Percentiles rank a stretch among this genome's conserved stretches.
Evolutionary conservation across 2,888 invertebrate species (phyloP).

Genomic region (Orthosia incerta): DNA sequence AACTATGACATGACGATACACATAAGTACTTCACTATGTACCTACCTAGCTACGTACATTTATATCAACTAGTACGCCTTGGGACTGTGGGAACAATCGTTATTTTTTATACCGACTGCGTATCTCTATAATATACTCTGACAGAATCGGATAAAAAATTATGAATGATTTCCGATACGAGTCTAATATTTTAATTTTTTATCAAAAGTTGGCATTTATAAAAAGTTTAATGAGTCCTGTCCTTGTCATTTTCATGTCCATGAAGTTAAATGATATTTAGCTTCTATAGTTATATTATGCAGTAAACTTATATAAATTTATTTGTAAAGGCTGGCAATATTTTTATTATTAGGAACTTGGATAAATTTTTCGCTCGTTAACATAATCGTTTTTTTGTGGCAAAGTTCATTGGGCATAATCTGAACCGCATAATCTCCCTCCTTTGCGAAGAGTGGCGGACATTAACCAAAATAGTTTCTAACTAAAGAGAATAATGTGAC

Average conservation of each 20-base stretch:
- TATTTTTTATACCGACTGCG: slow-evolving; percentile 50
- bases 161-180: slow-evolving; percentile 29
- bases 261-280: neutral
- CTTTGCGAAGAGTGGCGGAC: too few relatives aligned
- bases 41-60: slow-evolving; percentile 46
- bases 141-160: slow-evolving; percentile 41
- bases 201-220: slow-evolving; percentile 20
- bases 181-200: slow-evolving; percentile 18
- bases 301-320: too few relatives aligned
- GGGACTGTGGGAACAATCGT: slow-evolving; percentile 60
- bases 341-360: too few relatives aligned
- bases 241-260: slow-evolving; percentile 14
- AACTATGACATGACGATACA: slow-evolving; percentile 61
- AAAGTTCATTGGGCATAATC: too few relatives aligned
- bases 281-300: too few relatives aligned
- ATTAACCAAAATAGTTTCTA: too few relatives aligned
- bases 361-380: too few relatives aligned
- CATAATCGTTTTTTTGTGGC: too few relatives aligned
- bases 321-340: too few relatives aligned
- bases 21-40: slow-evolving; percentile 39
- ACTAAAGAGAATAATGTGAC: too few relatives aligned
- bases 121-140: slow-evolving; percentile 32
- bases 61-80: slow-evolving; percentile 62
- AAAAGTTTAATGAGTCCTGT: slow-evolving; percentile 7
- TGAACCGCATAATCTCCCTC: too few relatives aligned